A percentile compares a stretch with the other conserved stretches of the same genome.
phyloP scores from a whole-genome alignment of 2,113 vertebrate species.

The Peromyscus leucopus region DNA sequence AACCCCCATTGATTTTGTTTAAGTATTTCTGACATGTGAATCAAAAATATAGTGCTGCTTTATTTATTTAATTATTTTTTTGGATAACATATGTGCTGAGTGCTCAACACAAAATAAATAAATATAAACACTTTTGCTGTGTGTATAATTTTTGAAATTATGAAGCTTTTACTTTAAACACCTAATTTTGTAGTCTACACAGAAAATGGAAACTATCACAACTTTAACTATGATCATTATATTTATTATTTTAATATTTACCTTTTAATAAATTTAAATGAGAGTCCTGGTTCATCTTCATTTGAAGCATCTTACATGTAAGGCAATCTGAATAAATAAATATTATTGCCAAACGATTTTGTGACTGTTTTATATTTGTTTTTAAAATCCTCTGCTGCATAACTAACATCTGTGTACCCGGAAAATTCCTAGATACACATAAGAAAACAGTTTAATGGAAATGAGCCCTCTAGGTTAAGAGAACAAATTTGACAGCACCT shows the following conservation, averaged over 20 bases:
- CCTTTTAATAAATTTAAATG: conserved; percentile 31
- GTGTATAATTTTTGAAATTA: not conserved
- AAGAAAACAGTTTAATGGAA: conserved; percentile 33
- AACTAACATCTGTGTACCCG: not conserved
- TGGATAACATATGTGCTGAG: not conserved
- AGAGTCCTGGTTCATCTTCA: not conserved
- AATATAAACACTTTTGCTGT: not conserved
- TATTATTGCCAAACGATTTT: conserved; percentile 40
- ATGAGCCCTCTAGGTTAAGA: not conserved
- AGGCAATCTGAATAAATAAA: not conserved
- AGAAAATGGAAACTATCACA: not conserved
- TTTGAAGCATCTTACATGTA: not conserved
- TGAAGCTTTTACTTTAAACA: conserved; percentile 15
- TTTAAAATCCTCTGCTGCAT: conserved; percentile 22
- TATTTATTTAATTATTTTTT: not conserved
- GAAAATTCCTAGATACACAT: conserved; percentile 24
- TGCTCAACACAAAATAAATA: not conserved
- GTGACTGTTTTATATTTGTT: conserved; percentile 37
- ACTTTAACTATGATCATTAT: not conserved
- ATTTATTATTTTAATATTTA: conserved; percentile 20
- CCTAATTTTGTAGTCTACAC: not conserved
- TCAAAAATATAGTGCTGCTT: not conserved
- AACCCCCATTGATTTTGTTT: not conserved
- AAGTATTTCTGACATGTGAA: not conserved
- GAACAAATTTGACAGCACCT: not conserved